Evolutionary conservation across 2,113 vertebrate species (phyloP).

Genomic region (Pomatostomus ruficeps): DNA sequence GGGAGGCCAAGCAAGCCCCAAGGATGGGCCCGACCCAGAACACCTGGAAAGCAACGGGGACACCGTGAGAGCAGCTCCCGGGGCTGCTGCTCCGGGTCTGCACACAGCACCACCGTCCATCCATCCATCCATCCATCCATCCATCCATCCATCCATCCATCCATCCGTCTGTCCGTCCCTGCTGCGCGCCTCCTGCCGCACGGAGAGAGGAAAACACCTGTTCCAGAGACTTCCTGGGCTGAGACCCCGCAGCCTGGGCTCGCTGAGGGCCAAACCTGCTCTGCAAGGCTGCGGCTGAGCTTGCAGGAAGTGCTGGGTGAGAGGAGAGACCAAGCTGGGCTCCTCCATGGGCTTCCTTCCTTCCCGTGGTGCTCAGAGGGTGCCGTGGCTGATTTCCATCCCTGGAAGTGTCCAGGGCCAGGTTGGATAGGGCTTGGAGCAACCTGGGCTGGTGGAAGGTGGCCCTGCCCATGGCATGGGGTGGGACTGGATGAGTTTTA

Average conservation of each 20-base stretch:
- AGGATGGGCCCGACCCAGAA: constrained; percentile 81
- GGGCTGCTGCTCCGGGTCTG: not conserved
- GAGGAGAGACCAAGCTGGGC: not conserved
- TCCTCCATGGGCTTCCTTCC: not conserved
- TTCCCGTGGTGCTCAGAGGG: not conserved
- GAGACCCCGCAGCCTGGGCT: not conserved
- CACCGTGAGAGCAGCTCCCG: not conserved
- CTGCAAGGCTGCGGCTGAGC: not conserved
- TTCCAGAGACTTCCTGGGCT: not conserved
- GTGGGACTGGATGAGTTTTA: not conserved
- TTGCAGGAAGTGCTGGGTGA: not conserved
- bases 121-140: too few relatives aligned
- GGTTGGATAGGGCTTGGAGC: not conserved
- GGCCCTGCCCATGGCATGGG: not conserved
- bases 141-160: too few relatives aligned
- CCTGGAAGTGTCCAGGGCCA: not conserved
- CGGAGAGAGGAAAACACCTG: fast-evolving
- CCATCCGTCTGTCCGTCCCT: too few relatives aligned
- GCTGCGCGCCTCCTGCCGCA: fast-evolving
- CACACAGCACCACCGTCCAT: not conserved
- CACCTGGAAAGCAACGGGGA: constrained; percentile 63
- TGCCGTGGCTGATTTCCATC: fast-evolving
- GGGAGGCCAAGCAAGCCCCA: constrained; percentile 72
- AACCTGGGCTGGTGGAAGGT: not conserved
- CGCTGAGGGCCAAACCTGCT: not conserved